Evolutionary conservation across 2,797 vertebrate genomes (phyloP), one percentile per base, ranked within the genome.

Genomic region (Falco rusticolus): DNA sequence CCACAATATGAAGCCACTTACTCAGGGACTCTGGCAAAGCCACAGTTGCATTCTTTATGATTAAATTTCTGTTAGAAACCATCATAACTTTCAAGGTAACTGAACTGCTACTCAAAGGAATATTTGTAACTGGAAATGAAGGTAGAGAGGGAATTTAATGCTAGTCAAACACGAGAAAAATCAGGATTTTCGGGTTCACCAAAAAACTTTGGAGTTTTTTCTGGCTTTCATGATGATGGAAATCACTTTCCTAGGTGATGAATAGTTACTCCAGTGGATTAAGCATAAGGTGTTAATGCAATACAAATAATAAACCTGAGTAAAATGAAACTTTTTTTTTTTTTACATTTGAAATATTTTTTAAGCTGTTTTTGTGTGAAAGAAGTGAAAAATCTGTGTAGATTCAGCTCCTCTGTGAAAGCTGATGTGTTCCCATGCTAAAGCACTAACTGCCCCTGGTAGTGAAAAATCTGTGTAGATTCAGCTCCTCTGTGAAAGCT

Each of bases 61-160:
- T 50, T 92, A 85, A 68, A 85, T 72, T 75, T 72, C 43, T 66
- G 72, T 91, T 59, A 47, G 65, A 92, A 85, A 87, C 20, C 33
- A 84, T 57, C 54, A 34, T 43, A 25, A 76, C 93, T 94, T 93
- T 93, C 77, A 88, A 33, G 69, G 87, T 63, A 84, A 90, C 84
- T 78, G 81, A 84, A 34, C 28, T 75, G 76, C 72, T 82, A 34
- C 63, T 79, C n/a, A 82, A 63, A 93, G 77, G 63, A 63, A 25
- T 84, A 81, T 79, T 94, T 91, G 65, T 39, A 54, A 66, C 54
- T 82, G 66, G 79, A 93, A 94, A 91, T 69, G 61, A 91, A 92
- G n/a, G 53, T 37, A 60, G 54, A 95, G 24, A 22, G 59, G 20
- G 48, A 63, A 86, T 53, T 80, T 87, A 79, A 79, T 66, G 63